Evolutionary conservation across 2,113 vertebrate genomes (phyloP), one percentile per base, ranked within the genome.

Genomic region (Rhinolophus ferrumequinum): DNA sequence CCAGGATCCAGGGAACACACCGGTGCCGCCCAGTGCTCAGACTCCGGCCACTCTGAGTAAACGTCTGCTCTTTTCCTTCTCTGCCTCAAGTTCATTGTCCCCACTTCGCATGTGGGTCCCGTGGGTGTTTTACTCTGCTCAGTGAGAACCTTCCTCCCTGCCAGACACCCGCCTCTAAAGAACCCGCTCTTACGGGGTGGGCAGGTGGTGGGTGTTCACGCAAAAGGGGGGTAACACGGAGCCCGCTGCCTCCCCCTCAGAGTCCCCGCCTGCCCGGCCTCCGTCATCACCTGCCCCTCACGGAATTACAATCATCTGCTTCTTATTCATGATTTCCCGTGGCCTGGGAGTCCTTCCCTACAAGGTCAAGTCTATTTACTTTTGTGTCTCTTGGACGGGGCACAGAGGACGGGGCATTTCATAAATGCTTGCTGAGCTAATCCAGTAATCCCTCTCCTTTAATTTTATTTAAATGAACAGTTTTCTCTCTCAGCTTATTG

Each of bases 281-380:
- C 24, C 1, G 5, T 22, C 30, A 0, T 22, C 10, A 1, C 76
- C 83, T 30, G 12, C 16, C 28, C n/a, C 16, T 52, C 0, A 0
- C 10, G 33, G 44, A 18, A 19, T 28, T 15, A 16, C 28, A 26
- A 0, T n/a, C 62, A 8, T 28, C 76, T 83, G 13, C 18, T 44
- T 54, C 6, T 6, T 12, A 4, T 21, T 52, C 26, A 26, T 2
- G 62, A 15, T 30, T 41, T 52, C 84, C 15, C 12, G 41, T 13
- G 14, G 6, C 52, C 33, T 8, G 19, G 0, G 11, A 33, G n/a
- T 35, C 41, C 22, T 33, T 14, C 41, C 2, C 3, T 76, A 24
- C 75, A n/a, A 30, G n/a, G 0, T 5, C 2, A 24, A 3, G 2
- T 26, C 28, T 10, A 3, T 14, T 19, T 44, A 35, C 33, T 69